A percentile compares a stretch with the other conserved stretches of the same genome.
phyloP scores from a whole-genome alignment of 2,797 vertebrate genomes.

The Coregonus sp. region DNA sequence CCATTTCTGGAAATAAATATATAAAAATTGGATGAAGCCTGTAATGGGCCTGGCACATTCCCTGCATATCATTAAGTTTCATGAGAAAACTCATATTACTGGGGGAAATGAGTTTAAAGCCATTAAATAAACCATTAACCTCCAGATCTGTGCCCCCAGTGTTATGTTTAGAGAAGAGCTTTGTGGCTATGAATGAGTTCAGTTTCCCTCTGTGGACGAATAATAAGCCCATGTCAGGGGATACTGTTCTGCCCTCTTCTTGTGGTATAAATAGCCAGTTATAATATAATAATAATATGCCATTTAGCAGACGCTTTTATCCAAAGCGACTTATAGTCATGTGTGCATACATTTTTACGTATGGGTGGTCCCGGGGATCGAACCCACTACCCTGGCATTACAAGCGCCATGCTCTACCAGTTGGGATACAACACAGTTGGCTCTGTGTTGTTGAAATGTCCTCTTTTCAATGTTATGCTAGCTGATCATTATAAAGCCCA shows the following conservation, averaged over 20 bases:
- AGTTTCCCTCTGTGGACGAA: neutral
- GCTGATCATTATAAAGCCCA: neutral
- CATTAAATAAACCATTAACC: neutral
- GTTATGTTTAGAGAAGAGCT: neutral
- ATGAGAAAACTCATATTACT: neutral
- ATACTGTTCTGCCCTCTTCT: neutral
- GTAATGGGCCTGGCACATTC: neutral
- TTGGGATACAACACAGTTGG: neutral
- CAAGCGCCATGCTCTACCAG: no score
- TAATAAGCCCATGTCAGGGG: neutral
- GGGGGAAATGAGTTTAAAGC: neutral
- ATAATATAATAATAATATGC: no score
- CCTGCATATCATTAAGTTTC: neutral
- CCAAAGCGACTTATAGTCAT: no score
- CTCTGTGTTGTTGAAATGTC: neutral
- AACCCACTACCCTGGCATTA: no score
- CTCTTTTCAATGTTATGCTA: neutral
- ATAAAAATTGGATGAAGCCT: neutral
- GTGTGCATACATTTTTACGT: no score
- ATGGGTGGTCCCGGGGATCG: no score
- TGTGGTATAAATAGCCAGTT: neutral
- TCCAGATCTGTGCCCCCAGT: neutral
- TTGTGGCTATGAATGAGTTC: neutral
- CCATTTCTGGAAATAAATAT: neutral
- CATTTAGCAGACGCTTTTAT: no score